A percentile compares a stretch with the other conserved stretches of the same genome.
phyloP scores from a whole-genome alignment of 2,888 invertebrate species.

The Tanytarsus gracilentus region DNA sequence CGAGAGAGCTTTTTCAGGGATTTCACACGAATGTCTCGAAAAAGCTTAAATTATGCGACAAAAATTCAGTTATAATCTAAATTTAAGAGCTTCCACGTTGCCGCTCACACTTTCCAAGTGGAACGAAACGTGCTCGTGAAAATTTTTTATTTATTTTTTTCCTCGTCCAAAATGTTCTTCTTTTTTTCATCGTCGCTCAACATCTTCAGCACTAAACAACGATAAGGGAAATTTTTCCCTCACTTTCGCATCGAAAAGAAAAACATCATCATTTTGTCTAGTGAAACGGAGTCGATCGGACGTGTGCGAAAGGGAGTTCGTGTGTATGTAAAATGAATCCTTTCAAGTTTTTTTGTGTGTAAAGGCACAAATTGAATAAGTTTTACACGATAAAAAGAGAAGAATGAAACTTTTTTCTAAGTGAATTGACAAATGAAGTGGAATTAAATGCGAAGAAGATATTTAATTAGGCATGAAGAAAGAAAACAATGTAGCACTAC shows the following conservation, averaged over 20 bases:
- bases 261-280: slow-evolving; percentile 23
- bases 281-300: slow-evolving; percentile 12
- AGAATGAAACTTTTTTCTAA: too few species aligned
- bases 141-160: slow-evolving; percentile 4
- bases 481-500: too few species aligned
- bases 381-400: neutral
- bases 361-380: slow-evolving; percentile 2
- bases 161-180: too few species aligned
- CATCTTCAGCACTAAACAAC: neutral
- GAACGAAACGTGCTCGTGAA: slow-evolving; percentile 1
- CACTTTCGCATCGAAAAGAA: neutral
- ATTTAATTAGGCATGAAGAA: too few species aligned
- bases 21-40: too few species aligned
- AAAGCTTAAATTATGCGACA: too few species aligned
- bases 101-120: neutral
- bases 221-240: slow-evolving; percentile 4
- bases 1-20: too few species aligned
- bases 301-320: neutral
- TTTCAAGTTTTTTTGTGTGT: neutral
- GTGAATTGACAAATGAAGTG: too few species aligned
- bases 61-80: too few species aligned
- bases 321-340: too few species aligned
- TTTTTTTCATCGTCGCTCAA: too few species aligned
- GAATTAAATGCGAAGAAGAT: too few species aligned
- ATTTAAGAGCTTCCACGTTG: neutral